phyloP scores from a whole-genome alignment of 1,140 invertebrate species.

The Rhysida immarginata region DNA sequence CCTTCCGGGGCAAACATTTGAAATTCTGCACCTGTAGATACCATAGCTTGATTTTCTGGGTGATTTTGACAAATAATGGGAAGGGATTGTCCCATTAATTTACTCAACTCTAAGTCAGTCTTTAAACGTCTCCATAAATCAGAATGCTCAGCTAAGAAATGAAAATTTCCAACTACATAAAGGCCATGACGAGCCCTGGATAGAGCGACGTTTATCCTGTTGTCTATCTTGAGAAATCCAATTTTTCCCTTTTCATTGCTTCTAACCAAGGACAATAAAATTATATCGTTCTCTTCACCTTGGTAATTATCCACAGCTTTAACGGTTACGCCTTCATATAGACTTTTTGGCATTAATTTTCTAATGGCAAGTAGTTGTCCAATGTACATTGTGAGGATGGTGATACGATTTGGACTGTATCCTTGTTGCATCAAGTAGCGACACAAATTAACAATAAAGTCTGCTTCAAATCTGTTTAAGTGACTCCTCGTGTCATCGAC shows the following conservation, averaged over 20 bases:
- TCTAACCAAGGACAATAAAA: constrained; percentile 19
- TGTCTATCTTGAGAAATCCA: constrained; percentile 17
- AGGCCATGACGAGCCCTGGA: constrained; percentile 16
- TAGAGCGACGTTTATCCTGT: constrained; percentile 17
- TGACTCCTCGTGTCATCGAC: constrained; percentile 1
- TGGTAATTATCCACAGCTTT: constrained; percentile 15
- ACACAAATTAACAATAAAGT: constrained; percentile 1
- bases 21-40: no score
- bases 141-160: background rate
- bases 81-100: background rate
- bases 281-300: constrained; percentile 21
- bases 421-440: constrained; percentile 12
- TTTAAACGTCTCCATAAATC: background rate
- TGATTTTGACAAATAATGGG: background rate
- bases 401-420: background rate
- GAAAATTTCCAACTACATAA: constrained; percentile 16
- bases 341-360: constrained; percentile 7
- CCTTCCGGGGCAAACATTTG: constrained; percentile 32
- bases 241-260: constrained; percentile 16
- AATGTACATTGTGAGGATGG: background rate
- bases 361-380: background rate
- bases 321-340: constrained; percentile 1
- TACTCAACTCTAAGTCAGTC: background rate
- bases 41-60: no score
- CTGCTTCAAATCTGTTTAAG: constrained; percentile 5